These are phyloP conservation scores for Oceanodroma tethys DNA, from an alignment of 2,113 vertebrate species.

Conservation along the genomic window DNA sequence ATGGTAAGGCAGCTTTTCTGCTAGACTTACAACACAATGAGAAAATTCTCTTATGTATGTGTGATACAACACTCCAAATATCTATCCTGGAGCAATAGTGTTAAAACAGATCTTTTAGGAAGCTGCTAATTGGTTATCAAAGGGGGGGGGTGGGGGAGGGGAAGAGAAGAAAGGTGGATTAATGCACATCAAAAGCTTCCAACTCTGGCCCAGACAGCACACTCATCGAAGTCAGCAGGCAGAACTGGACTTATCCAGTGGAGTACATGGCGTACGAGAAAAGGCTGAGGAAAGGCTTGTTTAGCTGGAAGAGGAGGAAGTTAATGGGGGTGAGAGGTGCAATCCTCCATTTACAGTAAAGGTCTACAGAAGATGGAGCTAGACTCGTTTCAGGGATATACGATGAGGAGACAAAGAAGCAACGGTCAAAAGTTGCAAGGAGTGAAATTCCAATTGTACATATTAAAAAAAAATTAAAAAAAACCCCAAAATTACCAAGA, in stretches of 20 bases:
- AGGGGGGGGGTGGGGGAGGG: no score
- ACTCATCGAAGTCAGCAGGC: background rate
- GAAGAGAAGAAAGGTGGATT: background rate
- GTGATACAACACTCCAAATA: background rate
- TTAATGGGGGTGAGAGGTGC: no score
- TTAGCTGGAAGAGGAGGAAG: background rate
- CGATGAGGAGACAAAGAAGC: background rate
- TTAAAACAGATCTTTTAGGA: background rate
- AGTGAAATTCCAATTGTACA: background rate
- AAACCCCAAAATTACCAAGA: no score
- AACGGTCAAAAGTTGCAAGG: background rate
- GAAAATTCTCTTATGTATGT: background rate
- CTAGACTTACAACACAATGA: background rate
- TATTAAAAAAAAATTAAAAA: background rate
- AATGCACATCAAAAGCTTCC: background rate
- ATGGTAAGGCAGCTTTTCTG: background rate
- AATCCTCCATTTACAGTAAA: background rate
- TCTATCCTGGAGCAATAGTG: background rate
- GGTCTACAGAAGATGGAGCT: background rate
- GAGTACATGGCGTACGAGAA: rapidly evolving
- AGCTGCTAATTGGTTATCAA: background rate
- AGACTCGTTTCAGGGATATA: background rate
- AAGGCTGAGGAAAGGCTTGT: background rate
- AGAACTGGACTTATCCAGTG: background rate
- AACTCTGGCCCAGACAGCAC: background rate